phyloP scores from a whole-genome alignment of 2,113 vertebrate genomes.

The Zapornia atra region DNA sequence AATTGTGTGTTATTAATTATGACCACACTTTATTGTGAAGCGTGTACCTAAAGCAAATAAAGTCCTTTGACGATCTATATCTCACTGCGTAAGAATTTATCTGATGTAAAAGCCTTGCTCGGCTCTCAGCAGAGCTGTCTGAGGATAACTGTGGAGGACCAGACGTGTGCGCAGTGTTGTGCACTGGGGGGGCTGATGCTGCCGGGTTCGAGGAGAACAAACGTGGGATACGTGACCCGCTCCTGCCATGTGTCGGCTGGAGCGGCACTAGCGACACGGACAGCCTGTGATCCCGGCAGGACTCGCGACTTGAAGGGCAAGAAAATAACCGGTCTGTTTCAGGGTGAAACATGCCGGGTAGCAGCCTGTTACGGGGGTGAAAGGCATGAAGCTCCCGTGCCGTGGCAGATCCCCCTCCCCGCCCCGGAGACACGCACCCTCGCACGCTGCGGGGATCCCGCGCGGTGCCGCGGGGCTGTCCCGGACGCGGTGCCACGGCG shows the following conservation, averaged over 20 bases:
- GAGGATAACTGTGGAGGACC: not conserved
- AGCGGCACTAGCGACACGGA: not conserved
- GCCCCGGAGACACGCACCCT: not conserved
- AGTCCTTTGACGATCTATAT: not conserved
- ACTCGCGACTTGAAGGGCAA: not conserved
- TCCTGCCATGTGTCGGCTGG: not conserved
- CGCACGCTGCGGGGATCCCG: not conserved
- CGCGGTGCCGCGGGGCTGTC: not conserved
- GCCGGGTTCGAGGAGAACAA: not conserved
- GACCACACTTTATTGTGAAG: not conserved
- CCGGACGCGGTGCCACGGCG: too few species aligned
- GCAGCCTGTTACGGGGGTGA: not conserved
- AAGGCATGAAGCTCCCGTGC: accelerated
- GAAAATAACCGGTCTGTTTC: not conserved
- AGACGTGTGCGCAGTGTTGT: not conserved
- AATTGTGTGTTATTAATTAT: not conserved
- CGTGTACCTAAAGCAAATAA: not conserved
- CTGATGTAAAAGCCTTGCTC: not conserved
- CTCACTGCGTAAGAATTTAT: not conserved
- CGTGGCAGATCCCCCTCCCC: not conserved
- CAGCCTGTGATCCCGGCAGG: not conserved
- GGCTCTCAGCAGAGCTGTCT: not conserved
- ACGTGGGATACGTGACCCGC: not conserved
- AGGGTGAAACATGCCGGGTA: not conserved
- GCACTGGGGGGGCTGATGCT: not conserved